Conservation (phyloP, 2,113 vertebrate species). For the Cyrtonyx montezumae region DNA sequence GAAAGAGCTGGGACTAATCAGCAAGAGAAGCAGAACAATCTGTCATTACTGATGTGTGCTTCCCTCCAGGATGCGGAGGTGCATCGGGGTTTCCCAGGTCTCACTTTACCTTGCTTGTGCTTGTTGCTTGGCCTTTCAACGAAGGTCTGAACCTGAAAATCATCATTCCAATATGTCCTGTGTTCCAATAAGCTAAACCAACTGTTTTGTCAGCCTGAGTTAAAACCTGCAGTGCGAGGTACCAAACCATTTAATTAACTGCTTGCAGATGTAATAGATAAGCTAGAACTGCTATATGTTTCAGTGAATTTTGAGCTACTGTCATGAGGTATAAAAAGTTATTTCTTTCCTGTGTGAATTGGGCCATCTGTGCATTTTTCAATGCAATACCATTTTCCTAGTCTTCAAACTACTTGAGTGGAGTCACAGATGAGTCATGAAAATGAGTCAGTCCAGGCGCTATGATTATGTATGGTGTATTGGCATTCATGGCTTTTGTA, state of each 20-base stretch:
- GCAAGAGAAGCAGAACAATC: neutral
- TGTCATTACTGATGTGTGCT: neutral
- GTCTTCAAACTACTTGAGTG: neutral
- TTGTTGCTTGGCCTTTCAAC: neutral
- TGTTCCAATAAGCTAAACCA: neutral
- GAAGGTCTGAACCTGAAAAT: neutral
- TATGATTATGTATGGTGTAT: neutral
- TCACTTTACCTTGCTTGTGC: neutral
- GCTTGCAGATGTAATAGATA: neutral
- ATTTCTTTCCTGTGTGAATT: neutral
- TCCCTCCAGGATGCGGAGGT: neutral
- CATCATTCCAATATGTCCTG: neutral
- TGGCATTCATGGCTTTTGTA: neutral
- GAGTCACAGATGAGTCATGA: neutral
- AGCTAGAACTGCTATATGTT: neutral
- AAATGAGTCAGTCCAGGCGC: neutral
- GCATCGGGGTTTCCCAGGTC: neutral
- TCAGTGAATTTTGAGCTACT: neutral
- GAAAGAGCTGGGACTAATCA: neutral
- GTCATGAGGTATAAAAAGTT: neutral
- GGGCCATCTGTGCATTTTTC: conserved; percentile 8
- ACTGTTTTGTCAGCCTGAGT: neutral
- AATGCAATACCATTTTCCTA: neutral
- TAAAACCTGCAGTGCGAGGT: neutral
- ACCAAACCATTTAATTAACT: neutral